phyloP scores from a whole-genome alignment of 2,797 vertebrate genomes.

The Thripadectes ignobilis region DNA sequence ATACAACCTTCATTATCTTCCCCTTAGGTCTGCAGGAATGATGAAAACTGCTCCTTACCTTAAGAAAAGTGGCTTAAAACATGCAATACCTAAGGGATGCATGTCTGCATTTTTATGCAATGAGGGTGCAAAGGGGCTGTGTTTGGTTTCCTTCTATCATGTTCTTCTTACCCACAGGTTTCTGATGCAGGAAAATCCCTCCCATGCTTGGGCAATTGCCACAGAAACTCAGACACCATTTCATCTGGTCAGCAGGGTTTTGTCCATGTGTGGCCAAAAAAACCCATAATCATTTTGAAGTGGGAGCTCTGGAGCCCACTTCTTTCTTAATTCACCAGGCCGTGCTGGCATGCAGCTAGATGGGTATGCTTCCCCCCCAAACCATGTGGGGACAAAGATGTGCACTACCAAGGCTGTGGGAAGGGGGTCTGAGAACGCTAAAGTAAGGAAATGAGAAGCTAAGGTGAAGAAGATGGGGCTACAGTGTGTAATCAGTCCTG shows the following conservation, averaged over 20 bases:
- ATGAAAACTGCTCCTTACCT: neutral
- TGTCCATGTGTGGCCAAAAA: neutral
- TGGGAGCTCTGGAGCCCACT: neutral
- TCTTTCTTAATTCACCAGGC: neutral
- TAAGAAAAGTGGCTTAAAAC: neutral
- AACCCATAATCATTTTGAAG: neutral
- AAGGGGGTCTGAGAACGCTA: neutral
- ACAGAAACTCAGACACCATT: neutral
- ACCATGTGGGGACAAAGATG: neutral
- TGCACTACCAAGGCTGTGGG: fast-evolving
- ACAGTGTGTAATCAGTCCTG: neutral
- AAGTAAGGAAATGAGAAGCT: neutral
- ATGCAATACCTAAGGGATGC: neutral
- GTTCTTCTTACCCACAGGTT: neutral
- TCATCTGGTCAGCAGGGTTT: neutral
- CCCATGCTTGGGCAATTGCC: neutral
- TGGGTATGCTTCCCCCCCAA: neutral
- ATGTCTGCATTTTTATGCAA: neutral
- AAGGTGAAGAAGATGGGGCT: neutral
- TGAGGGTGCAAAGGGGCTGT: neutral
- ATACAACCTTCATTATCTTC: neutral
- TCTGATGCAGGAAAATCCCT: neutral
- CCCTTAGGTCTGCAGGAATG: neutral
- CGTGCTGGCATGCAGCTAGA: neutral
- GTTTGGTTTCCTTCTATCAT: neutral